Evolutionary conservation across 2,888 invertebrate genomes (phyloP).

Genomic region (Drosophila imparisetae): DNA sequence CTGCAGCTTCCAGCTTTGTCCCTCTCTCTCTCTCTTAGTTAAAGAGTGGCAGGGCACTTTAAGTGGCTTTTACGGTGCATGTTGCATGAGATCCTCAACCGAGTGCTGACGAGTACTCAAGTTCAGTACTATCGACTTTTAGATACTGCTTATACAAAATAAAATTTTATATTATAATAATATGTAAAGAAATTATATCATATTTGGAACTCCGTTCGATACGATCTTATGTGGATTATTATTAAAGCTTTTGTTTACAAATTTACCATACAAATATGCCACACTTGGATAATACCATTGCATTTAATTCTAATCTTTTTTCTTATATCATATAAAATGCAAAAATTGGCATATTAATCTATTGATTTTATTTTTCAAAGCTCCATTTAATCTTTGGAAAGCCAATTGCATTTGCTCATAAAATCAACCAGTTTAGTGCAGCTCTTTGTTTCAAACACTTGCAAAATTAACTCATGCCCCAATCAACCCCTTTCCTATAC

Average conservation of each 20-base stretch:
- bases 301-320: not conserved
- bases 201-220: not conserved
- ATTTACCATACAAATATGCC: not conserved
- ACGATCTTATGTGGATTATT: not conserved
- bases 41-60: constrained; percentile 27
- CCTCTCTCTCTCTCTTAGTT: not conserved
- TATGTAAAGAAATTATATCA: not conserved
- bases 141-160: not conserved
- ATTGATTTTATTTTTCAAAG: not conserved
- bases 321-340: not conserved
- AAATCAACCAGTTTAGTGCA: not conserved
- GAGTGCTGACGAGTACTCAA: not conserved
- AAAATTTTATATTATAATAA: too few relatives aligned
- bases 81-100: constrained; percentile 21
- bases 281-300: not conserved
- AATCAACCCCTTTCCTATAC: not conserved
- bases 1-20: constrained; percentile 19
- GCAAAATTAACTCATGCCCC: not conserved
- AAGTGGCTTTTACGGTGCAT: constrained; percentile 59
- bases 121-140: constrained; percentile 1
- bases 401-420: not conserved
- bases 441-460: not conserved
- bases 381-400: not conserved
- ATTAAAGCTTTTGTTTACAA: not conserved
- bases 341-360: not conserved